phyloP scores from a whole-genome alignment of 2,888 invertebrate species.

The Autographa pulchrina region DNA sequence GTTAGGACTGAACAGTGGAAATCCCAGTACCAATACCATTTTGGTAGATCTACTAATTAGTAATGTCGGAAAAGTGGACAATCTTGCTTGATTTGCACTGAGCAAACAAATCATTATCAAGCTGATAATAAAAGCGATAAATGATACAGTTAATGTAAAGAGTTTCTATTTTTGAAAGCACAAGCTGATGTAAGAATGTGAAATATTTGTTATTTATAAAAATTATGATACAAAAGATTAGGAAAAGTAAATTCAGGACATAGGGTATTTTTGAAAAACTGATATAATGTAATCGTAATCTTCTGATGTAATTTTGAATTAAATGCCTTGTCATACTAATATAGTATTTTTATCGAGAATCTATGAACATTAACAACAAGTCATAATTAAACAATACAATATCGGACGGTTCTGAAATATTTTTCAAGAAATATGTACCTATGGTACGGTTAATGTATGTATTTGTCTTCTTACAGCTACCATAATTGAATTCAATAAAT shows the following conservation, averaged over 20 bases:
- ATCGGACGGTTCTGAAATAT: no score
- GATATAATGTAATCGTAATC: no score
- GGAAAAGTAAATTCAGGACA: no score
- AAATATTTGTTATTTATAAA: not conserved
- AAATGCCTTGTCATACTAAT: no score
- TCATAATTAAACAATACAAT: no score
- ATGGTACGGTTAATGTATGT: no score
- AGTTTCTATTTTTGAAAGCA: not conserved
- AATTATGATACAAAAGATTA: no score
- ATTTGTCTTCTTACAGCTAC: not conserved
- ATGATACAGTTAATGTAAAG: not conserved
- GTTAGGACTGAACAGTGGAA: not conserved
- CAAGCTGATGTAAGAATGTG: not conserved
- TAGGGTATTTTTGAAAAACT: no score
- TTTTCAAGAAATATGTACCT: not conserved
- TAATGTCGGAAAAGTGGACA: not conserved
- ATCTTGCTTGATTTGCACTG: not conserved
- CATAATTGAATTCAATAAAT: conserved; percentile 9
- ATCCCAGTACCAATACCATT: not conserved
- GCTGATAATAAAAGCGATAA: conserved; percentile 2
- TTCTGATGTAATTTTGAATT: no score
- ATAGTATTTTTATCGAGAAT: no score
- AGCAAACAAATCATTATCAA: conserved; percentile 2
- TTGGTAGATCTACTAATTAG: not conserved
- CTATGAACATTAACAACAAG: no score